Base-by-base conservation (phyloP, 2,113 vertebrate genomes). In the Sprattus sprattus region DNA sequence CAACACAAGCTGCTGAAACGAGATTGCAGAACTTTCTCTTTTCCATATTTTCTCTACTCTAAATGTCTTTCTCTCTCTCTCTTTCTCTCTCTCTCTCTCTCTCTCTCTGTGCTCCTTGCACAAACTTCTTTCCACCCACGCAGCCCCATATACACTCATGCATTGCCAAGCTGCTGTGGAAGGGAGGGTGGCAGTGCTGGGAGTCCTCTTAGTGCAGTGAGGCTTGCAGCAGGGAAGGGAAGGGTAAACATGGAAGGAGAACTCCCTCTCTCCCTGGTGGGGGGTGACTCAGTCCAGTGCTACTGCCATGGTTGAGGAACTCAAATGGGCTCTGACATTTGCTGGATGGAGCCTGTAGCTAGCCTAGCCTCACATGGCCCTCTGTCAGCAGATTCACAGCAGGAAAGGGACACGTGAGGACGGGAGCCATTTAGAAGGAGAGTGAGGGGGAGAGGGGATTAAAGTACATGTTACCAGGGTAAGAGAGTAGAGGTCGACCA, bases 301-400 rank as follows among this genome's bases (percentile, higher is more conserved):
- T 85, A 22, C 67, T 78, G 88, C 54, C 60, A 87, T n/a, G 67
- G 39, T 32, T 88, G 78, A 83, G 52, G 81, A 84, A 45, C 82
- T 54, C 0, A 85, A 88, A 89, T 87, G 86, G 78, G 83, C 87
- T 82, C 28, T 88, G 89, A 87, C 89, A 88, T 88, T 89, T 89
- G 45, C 50, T 60, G 84, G 85, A 52, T 67, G 22, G 50, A 64
- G 87, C 82, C 85, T 81, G 85, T 86, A 82, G 75, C 49, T 52
- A 64, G 82, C 82, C 49, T 52, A 64, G 82, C 82, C 85, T 85
- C 87, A 86, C 39, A 60, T 86, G 25, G n/a, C 80, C 28, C 15
- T 1, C 25, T 39, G 16, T 52, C 45, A 60, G 83, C 64, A 39
- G 71, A 32, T 39, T 39, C 71, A 78, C 71, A 39, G 32, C 71